Evolutionary conservation across 2,113 vertebrate species (phyloP).

Genomic region (Chaenocephalus aceratus): DNA sequence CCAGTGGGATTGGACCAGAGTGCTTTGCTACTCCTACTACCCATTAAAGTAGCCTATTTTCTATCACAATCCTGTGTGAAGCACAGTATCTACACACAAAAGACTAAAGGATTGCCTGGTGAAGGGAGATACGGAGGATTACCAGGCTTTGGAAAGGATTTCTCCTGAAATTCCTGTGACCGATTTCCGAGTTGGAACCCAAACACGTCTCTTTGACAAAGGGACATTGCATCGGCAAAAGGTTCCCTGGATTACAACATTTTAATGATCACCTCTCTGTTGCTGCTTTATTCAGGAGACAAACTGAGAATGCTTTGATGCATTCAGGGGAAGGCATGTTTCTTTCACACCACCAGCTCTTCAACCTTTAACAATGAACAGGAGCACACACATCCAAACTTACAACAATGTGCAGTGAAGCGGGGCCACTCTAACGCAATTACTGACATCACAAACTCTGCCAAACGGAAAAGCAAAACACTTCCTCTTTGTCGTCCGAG

Average conservation of each 20-base stretch:
- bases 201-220: conserved; percentile 25
- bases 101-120: conserved; percentile 20
- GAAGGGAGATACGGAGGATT: conserved; percentile 42
- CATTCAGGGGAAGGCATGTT: conserved; percentile 24
- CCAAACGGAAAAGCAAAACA: conserved; percentile 50
- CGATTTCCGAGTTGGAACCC: conserved; percentile 17
- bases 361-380: conserved; percentile 50
- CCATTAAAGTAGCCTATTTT: conserved; percentile 26
- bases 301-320: conserved; percentile 29
- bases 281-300: conserved; percentile 50
- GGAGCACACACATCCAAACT: conserved; percentile 38
- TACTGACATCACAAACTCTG: conserved; percentile 60
- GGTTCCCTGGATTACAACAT: conserved; percentile 21
- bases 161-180: conserved; percentile 34
- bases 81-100: not conserved
- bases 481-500: conserved; percentile 50
- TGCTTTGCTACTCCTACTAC: conserved; percentile 25
- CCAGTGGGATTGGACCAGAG: not conserved
- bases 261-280: conserved; percentile 34
- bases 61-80: conserved; percentile 20
- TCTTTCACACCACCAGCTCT: conserved; percentile 40
- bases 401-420: conserved; percentile 39
- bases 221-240: not conserved
- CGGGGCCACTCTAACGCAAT: conserved; percentile 55
- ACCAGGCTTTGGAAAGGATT: conserved; percentile 33